phyloP scores from a whole-genome alignment of 2,888 invertebrate species.

The Trypoxylon attenuatum region DNA sequence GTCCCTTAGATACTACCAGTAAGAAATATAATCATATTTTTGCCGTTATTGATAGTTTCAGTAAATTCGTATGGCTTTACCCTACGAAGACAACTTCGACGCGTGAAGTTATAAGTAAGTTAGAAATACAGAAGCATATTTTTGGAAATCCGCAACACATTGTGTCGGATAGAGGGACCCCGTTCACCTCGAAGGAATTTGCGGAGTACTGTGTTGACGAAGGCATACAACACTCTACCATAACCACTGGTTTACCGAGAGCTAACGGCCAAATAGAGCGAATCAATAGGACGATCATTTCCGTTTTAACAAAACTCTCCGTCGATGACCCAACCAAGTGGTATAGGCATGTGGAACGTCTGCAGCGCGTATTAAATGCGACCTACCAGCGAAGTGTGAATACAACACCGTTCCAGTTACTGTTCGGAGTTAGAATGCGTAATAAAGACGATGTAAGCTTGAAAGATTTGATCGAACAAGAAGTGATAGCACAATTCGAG shows the following conservation, averaged over 20 bases:
- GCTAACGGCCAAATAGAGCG: too few relatives aligned
- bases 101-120: not conserved
- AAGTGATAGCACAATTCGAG: not conserved
- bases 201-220: too few relatives aligned
- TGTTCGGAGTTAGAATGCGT: too few relatives aligned
- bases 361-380: slow-evolving; percentile 8
- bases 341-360: slow-evolving; percentile 5
- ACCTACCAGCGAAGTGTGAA: slow-evolving; percentile 8
- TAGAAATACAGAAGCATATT: not conserved
- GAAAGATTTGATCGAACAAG: not conserved
- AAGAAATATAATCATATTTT: slow-evolving; percentile 8
- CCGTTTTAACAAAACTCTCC: slow-evolving; percentile 7
- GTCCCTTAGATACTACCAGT: slow-evolving; percentile 1
- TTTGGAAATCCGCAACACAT: slow-evolving; percentile 5
- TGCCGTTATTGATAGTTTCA: not conserved
- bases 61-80: slow-evolving; percentile 13
- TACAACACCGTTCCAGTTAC: slow-evolving; percentile 1
- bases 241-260: too few relatives aligned
- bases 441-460: not conserved
- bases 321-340: slow-evolving; percentile 10
- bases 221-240: too few relatives aligned
- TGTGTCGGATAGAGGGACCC: slow-evolving; percentile 1
- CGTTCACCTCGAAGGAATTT: not conserved
- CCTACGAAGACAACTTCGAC: not conserved
- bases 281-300: slow-evolving; percentile 5